Conservation (phyloP, 2,113 vertebrate genomes). For the Megaleporinus macrocephalus region DNA sequence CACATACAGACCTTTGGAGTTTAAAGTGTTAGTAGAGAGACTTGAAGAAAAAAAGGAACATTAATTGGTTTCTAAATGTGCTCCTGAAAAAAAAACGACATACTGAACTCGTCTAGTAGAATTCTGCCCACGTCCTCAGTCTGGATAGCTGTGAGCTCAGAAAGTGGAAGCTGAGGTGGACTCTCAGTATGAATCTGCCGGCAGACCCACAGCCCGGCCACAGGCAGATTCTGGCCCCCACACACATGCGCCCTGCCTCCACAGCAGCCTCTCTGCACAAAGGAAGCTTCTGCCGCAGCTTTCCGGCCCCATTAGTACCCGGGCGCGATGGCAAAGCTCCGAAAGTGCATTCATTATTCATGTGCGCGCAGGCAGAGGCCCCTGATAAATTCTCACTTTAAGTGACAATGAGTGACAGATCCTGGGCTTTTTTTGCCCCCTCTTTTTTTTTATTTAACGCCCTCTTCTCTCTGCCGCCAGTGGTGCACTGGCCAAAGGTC, state of each 20-base stretch:
- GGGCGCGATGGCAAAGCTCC: conserved; percentile 73
- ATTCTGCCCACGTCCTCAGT: conserved; percentile 12
- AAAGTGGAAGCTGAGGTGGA: conserved; percentile 11
- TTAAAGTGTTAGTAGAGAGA: too few species aligned
- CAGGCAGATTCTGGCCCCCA: background rate
- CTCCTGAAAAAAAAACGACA: conserved; percentile 12
- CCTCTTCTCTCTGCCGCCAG: conserved; percentile 80
- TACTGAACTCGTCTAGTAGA: background rate
- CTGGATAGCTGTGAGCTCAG: background rate
- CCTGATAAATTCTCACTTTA: conserved; percentile 96
- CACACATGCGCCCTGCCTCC: conserved; percentile 11
- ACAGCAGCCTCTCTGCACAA: conserved; percentile 75
- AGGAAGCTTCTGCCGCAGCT: conserved; percentile 81
- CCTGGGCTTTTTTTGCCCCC: conserved; percentile 81
- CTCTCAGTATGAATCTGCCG: conserved; percentile 14
- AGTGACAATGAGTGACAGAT: conserved; percentile 98
- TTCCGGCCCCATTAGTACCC: conserved; percentile 92
- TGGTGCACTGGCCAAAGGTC: conserved; percentile 88
- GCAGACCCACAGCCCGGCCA: background rate
- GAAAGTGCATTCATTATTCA: conserved; percentile 99
- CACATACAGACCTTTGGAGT: background rate
- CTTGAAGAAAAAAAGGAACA: background rate
- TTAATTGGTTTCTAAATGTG: background rate
- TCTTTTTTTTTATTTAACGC: conserved; percentile 64
- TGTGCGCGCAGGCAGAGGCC: conserved; percentile 91